phyloP scores from a whole-genome alignment of 2,888 invertebrate species.

The Trichopoda pennipes region DNA sequence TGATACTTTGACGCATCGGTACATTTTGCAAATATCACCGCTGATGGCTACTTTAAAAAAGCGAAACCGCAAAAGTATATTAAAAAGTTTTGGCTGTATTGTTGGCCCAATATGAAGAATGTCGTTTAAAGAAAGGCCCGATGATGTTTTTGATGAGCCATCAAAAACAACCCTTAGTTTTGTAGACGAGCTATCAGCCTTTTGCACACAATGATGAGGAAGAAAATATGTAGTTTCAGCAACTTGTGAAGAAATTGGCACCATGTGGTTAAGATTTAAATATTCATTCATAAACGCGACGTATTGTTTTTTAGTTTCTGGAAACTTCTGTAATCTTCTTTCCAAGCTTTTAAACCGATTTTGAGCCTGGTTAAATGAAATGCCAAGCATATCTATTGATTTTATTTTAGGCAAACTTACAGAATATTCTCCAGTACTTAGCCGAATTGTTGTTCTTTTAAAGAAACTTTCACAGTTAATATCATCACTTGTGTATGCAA shows the following conservation, averaged over 20 bases:
- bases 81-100: too few species aligned
- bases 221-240: constrained; percentile 28
- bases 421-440: background rate
- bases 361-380: too few species aligned
- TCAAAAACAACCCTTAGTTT: too few species aligned
- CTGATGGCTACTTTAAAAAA: constrained; percentile 49
- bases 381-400: too few species aligned
- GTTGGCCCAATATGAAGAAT: too few species aligned
- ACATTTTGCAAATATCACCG: constrained; percentile 68
- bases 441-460: background rate
- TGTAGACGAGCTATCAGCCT: constrained; percentile 11
- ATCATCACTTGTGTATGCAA: background rate
- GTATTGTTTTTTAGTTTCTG: too few species aligned
- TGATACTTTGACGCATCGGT: constrained; percentile 57
- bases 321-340: too few species aligned
- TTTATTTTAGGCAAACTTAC: background rate
- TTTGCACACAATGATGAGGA: constrained; percentile 34
- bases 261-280: too few species aligned
- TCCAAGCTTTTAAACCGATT: too few species aligned
- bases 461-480: constrained; percentile 1
- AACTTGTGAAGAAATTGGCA: background rate
- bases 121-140: too few species aligned
- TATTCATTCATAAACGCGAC: too few species aligned
- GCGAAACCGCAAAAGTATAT: constrained; percentile 53
- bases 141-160: too few species aligned